Conservation (phyloP, 2,888 invertebrate species). For the Odontothrips loti region DNA sequence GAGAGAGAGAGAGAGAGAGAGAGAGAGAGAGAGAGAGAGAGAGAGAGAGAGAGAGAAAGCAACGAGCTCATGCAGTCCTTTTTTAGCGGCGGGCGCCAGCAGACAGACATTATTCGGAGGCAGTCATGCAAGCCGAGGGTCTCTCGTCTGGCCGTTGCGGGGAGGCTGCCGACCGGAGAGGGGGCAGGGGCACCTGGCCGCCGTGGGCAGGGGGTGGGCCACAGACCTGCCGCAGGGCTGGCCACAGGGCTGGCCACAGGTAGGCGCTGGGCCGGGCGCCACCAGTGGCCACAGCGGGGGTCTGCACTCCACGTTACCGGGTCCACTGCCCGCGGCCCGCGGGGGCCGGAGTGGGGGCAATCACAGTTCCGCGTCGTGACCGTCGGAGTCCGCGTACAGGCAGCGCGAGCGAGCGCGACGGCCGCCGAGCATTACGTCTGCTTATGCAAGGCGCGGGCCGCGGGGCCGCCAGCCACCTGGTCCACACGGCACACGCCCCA, state of each 20-base stretch:
- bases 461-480: background rate
- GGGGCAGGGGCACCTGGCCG: background rate
- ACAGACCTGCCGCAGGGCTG: too few species aligned
- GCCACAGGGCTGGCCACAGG: too few species aligned
- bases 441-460: slow-evolving; percentile 17
- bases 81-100: background rate
- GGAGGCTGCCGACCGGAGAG: too few species aligned
- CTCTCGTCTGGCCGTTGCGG: too few species aligned
- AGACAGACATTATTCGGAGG: background rate
- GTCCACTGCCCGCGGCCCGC: background rate
- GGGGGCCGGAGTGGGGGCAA: background rate
- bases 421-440: slow-evolving; percentile 13
- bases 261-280: too few species aligned
- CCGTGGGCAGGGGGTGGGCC: background rate
- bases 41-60: too few species aligned
- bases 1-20: too few species aligned
- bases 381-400: too few species aligned
- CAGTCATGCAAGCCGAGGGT: background rate
- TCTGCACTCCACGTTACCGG: background rate
- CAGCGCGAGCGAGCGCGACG: background rate
- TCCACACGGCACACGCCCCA: background rate
- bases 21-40: too few species aligned
- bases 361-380: slow-evolving; percentile 25
- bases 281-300: too few species aligned
- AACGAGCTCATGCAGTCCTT: background rate